Base-by-base conservation (phyloP, 2,113 vertebrate genomes). In the Solea senegalensis region DNA sequence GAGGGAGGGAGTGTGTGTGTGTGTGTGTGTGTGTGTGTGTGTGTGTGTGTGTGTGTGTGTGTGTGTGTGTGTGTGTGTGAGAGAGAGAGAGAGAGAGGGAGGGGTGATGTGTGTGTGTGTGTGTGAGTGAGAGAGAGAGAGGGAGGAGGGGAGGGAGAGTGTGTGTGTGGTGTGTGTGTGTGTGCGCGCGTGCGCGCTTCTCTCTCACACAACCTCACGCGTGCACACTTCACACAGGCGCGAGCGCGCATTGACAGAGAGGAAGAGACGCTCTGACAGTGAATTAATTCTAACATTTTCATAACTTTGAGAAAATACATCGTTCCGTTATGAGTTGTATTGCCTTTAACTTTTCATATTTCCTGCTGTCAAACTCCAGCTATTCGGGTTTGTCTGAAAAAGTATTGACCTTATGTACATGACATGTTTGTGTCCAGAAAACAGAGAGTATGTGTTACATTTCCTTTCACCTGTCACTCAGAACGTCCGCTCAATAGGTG, bases 191-290 rank as follows among this genome's bases (percentile, higher is more conserved):
- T 16, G 66, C 75, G 67, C 80, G 76, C 48, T 15, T 76, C 50
- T 73, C 67, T 82, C 71, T 72, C 76, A 49, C 86, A 84, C 89
- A 77, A 65, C 62, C 65, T 63, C 78, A 84, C 76, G 78, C 77
- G 82, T 63, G 60, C n/a, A 44, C 78, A 74, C 54, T 55, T 70
- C 57, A 73, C 61, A 63, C 58, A 21, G 9, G 52, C 75, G 34
- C 50, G 64, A 46, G 39, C 70, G 16, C 43, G 52, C 76, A 74
- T 72, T 61, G 48, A 76, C 73, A 44, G 43, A 14, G 28, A 49
- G 44, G 41, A 8, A 26, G 51, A 16, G 16, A 9, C 26, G 74
- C 64, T 67, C 43, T 78, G 67, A 74, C 65, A 76, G 59, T 49
- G 64, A 45, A 63, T 77, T 74, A 58, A 73, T 73, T 60, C 48